Percentiles rank a stretch among this genome's conserved stretches.
phyloP scores from a whole-genome alignment of 2,113 vertebrate species.

The Muscicapa adusta region DNA sequence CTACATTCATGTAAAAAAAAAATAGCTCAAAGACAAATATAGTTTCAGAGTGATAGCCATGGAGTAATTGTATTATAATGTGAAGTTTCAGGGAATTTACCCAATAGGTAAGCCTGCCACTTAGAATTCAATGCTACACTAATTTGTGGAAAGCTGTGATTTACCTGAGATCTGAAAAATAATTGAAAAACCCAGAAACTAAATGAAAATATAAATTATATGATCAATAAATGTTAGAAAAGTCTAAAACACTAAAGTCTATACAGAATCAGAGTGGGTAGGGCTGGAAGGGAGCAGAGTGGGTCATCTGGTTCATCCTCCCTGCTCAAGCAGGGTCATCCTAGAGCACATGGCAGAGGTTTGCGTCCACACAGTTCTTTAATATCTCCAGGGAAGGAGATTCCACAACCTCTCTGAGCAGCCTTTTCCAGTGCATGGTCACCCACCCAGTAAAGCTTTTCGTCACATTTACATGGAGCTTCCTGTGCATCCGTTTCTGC shows the following conservation, averaged over 20 bases:
- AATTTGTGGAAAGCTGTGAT: neutral
- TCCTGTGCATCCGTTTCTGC: neutral
- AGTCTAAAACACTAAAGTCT: neutral
- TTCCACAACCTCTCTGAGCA: neutral
- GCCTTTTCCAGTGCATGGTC: neutral
- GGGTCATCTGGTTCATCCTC: neutral
- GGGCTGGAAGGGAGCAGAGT: neutral
- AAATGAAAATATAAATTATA: neutral
- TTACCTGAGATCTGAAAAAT: neutral
- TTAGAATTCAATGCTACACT: neutral
- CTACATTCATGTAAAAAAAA: neutral
- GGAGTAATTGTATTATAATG: neutral
- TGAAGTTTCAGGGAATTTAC: neutral
- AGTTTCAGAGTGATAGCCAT: neutral
- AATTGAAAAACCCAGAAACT: neutral
- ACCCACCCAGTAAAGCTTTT: neutral
- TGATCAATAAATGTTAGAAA: neutral
- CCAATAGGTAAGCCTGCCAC: neutral
- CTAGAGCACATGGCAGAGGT: neutral
- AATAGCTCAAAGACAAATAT: neutral
- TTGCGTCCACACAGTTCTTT: neutral
- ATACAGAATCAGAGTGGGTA: neutral
- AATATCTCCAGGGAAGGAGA: neutral
- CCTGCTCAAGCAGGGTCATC: neutral
- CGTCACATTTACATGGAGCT: neutral